Conservation (phyloP, 2,888 invertebrate genomes). For the Eurytoma californica region DNA sequence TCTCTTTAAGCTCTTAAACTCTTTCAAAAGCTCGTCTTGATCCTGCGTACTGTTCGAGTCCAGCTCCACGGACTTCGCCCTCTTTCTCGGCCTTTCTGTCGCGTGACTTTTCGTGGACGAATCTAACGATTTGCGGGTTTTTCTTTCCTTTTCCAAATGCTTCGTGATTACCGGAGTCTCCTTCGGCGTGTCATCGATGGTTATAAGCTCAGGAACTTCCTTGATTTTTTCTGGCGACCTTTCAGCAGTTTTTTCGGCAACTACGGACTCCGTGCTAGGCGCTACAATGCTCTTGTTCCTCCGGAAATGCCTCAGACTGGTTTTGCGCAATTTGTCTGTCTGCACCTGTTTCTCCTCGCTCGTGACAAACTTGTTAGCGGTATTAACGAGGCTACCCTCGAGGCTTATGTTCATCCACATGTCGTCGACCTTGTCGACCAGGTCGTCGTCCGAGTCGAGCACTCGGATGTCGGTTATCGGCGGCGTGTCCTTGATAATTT, state of each 20-base stretch:
- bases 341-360: conserved; percentile 50
- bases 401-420: conserved; percentile 65
- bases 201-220: background rate
- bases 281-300: conserved; percentile 39
- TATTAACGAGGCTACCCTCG: conserved; percentile 50
- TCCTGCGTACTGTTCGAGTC: conserved; percentile 52
- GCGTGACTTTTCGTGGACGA: background rate
- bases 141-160: conserved; percentile 31
- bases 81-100: conserved; percentile 37
- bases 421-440: conserved; percentile 64
- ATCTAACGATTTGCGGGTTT: conserved; percentile 47
- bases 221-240: background rate
- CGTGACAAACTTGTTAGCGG: conserved; percentile 12
- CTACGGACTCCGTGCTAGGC: background rate
- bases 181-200: background rate
- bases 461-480: conserved; percentile 63
- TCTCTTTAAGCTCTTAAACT: conserved; percentile 62
- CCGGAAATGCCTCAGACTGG: conserved; percentile 48
- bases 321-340: conserved; percentile 31
- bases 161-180: background rate
- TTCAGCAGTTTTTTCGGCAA: conserved; percentile 6
- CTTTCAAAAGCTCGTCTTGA: conserved; percentile 59
- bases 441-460: conserved; percentile 62
- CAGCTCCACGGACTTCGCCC: conserved; percentile 59
- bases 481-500: conserved; percentile 63